These are phyloP conservation scores for Lamprotornis superbus DNA, from an alignment of 2,113 vertebrate genomes.

Conservation along the genomic window DNA sequence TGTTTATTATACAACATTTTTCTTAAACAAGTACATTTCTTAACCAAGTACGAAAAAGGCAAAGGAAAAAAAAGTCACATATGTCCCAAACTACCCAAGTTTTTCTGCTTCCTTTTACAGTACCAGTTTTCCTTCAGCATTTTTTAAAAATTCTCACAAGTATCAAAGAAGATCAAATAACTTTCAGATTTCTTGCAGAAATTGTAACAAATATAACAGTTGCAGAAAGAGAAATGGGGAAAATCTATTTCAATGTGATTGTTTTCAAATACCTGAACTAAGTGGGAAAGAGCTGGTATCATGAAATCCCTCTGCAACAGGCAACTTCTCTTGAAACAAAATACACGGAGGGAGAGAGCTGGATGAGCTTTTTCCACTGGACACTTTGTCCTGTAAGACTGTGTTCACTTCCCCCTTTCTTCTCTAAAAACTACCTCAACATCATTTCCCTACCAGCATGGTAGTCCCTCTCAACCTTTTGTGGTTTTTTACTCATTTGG, in stretches of 20 bases:
- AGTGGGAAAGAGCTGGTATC: not conserved
- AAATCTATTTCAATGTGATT: not conserved
- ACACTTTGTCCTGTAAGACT: not conserved
- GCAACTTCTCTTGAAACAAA: not conserved
- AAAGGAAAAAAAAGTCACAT: not conserved
- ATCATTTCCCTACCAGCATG: not conserved
- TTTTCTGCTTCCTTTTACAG: not conserved
- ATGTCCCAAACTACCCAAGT: not conserved
- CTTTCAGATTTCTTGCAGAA: not conserved
- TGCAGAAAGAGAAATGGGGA: not conserved
- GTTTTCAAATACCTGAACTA: not conserved
- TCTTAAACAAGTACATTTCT: not conserved
- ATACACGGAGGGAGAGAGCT: not conserved
- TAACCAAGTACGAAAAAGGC: not conserved
- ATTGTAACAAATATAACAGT: not conserved
- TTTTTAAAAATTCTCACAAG: not conserved
- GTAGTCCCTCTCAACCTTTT: not conserved
- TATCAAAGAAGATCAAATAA: not conserved
- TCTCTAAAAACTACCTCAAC: not conserved
- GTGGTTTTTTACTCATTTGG: not conserved
- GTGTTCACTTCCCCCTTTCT: not conserved
- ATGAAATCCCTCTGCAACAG: not conserved
- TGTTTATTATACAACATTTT: not conserved
- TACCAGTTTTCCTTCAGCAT: not conserved
- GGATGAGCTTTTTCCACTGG: not conserved